Percentiles rank a stretch among this genome's conserved stretches.
These are phyloP conservation scores for Scelioninae gen. 1 DNA, from an alignment of 2,888 invertebrate species.

Conservation along the genomic window DNA sequence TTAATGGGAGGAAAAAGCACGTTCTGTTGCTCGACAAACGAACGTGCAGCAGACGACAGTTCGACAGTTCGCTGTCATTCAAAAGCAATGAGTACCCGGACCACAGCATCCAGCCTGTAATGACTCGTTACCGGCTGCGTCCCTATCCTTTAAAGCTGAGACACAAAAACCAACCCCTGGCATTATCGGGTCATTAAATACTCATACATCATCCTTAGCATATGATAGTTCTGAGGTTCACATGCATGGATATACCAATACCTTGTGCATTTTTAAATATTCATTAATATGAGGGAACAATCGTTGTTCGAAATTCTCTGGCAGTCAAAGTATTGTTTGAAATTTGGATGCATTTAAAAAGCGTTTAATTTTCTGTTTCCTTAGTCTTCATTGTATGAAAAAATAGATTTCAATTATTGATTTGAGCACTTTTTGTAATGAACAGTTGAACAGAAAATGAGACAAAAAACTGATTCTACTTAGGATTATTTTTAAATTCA, in stretches of 20 bases:
- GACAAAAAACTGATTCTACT: too few relatives aligned
- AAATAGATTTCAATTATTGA: too few relatives aligned
- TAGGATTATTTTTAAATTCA: too few relatives aligned
- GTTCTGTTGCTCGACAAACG: conserved; percentile 58
- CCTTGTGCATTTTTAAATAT: conserved; percentile 67
- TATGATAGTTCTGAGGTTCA: conserved; percentile 71
- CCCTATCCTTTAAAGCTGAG: conserved; percentile 74
- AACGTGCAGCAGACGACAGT: conserved; percentile 65
- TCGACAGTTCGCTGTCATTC: conserved; percentile 77
- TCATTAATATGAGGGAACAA: conserved; percentile 40
- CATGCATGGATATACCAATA: conserved; percentile 63
- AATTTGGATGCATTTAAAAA: not conserved
- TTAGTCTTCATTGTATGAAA: too few relatives aligned
- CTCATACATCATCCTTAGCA: conserved; percentile 82
- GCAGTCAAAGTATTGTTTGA: not conserved
- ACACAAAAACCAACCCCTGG: conserved; percentile 77
- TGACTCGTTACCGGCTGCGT: conserved; percentile 62
- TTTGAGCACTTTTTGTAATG: too few relatives aligned
- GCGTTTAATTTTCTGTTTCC: too few relatives aligned
- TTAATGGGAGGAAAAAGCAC: conserved; percentile 76
- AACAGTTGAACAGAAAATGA: too few relatives aligned
- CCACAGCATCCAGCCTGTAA: conserved; percentile 60
- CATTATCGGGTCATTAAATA: conserved; percentile 83
- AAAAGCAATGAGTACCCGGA: conserved; percentile 50
- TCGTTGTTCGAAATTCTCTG: conserved; percentile 1